A percentile compares a stretch with the other conserved stretches of the same genome.
Evolutionary conservation across 2,797 vertebrate genomes (phyloP).

Genomic region (Manis javanica): DNA sequence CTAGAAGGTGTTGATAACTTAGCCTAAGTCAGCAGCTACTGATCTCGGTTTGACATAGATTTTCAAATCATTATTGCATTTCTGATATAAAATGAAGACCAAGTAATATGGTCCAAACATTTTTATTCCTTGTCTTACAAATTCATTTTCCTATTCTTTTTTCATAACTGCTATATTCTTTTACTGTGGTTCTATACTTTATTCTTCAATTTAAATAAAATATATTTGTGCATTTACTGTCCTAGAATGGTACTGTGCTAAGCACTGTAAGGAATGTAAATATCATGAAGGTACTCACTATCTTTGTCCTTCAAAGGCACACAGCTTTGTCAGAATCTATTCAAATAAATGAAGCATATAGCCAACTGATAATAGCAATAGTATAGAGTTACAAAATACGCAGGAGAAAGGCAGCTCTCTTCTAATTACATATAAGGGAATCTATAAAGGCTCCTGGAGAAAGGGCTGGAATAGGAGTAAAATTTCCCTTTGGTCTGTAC

Average conservation of each 20-base stretch:
- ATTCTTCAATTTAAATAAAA: conserved; percentile 2
- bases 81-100: not conserved
- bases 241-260: not conserved
- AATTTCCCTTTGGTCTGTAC: not conserved
- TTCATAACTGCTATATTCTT: not conserved
- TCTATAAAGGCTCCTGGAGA: not conserved
- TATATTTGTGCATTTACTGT: not conserved
- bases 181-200: not conserved
- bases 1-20: not conserved
- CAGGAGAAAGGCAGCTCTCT: not conserved
- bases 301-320: not conserved
- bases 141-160: not conserved
- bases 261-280: not conserved
- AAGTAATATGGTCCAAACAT: not conserved
- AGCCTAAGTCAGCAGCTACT: not conserved
- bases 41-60: not conserved
- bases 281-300: not conserved
- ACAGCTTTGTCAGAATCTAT: not conserved
- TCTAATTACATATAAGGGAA: not conserved
- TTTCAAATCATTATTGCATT: conserved; percentile 9
- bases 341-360: not conserved
- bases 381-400: not conserved
- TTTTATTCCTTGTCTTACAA: conserved; percentile 9
- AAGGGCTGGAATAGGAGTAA: not conserved
- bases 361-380: not conserved